These are phyloP conservation scores for Stercorarius parasiticus DNA, from an alignment of 2,113 vertebrate species.

Conservation along the genomic window DNA sequence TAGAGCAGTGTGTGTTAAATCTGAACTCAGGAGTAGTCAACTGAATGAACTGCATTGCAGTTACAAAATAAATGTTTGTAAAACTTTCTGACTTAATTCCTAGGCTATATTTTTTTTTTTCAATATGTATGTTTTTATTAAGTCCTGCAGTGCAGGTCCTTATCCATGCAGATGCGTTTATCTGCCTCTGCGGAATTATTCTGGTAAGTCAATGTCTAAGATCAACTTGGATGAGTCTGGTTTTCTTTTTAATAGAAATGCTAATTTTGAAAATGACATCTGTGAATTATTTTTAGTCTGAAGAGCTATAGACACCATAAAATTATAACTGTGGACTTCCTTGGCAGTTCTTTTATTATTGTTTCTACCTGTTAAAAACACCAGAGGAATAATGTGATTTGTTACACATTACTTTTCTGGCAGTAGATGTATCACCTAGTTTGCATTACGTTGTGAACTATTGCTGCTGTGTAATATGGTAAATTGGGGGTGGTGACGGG, in stretches of 20 bases:
- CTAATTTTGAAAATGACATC: background rate
- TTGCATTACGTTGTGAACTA: background rate
- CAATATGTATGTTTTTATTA: background rate
- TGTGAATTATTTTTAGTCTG: background rate
- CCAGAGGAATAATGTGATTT: background rate
- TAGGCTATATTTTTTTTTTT: background rate
- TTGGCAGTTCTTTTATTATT: background rate
- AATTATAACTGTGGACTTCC: background rate
- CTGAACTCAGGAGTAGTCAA: background rate
- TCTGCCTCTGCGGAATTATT: background rate
- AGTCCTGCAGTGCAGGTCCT: background rate
- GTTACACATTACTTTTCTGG: background rate
- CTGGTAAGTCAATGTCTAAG: background rate
- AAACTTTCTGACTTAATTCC: background rate
- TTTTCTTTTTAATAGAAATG: background rate
- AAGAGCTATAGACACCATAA: background rate
- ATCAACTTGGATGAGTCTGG: background rate
- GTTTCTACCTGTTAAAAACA: constrained; percentile 21
- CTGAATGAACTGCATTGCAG: background rate
- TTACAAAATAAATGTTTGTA: background rate
- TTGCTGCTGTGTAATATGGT: background rate
- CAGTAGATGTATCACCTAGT: background rate
- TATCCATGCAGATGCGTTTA: background rate
- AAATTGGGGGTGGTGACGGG: background rate
- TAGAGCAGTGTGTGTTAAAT: background rate